Conservation (phyloP, 2,888 invertebrate species). For the Pogonocherus hispidulus region DNA sequence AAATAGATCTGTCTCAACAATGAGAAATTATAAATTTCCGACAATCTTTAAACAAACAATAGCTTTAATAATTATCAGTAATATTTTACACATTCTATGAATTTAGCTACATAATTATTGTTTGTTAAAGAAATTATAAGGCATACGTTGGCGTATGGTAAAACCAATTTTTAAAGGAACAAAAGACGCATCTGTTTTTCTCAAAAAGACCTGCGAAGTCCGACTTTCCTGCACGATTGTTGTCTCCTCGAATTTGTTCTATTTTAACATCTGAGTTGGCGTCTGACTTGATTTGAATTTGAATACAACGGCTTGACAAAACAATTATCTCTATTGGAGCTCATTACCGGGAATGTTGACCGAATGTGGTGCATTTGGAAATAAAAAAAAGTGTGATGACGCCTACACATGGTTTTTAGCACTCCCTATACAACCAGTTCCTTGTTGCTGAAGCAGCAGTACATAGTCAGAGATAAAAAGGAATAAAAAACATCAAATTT, state of each 20-base stretch:
- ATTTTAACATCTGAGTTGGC: not conserved
- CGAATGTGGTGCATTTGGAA: not conserved
- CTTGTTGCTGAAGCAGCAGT: no score
- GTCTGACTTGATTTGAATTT: not conserved
- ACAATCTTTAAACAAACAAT: no score
- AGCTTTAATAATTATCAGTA: no score
- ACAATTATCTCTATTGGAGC: not conserved
- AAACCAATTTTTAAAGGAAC: not conserved
- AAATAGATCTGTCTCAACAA: no score
- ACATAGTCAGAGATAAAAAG: no score
- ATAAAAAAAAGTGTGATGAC: not conserved
- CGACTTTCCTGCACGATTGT: not conserved
- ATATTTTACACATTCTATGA: no score
- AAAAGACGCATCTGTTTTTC: not conserved
- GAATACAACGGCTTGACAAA: not conserved
- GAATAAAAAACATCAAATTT: no score
- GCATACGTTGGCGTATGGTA: not conserved
- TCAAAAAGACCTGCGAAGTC: not conserved
- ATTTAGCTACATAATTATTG: no score
- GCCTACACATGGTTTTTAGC: not conserved
- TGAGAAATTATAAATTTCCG: no score
- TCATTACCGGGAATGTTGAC: not conserved
- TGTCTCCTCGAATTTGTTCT: constrained; percentile 2
- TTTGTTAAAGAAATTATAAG: no score
- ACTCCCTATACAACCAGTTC: no score